A percentile compares a stretch with the other conserved stretches of the same genome.
Conservation (phyloP, 2,888 invertebrate species). For the Halocaridina rubra region DNA sequence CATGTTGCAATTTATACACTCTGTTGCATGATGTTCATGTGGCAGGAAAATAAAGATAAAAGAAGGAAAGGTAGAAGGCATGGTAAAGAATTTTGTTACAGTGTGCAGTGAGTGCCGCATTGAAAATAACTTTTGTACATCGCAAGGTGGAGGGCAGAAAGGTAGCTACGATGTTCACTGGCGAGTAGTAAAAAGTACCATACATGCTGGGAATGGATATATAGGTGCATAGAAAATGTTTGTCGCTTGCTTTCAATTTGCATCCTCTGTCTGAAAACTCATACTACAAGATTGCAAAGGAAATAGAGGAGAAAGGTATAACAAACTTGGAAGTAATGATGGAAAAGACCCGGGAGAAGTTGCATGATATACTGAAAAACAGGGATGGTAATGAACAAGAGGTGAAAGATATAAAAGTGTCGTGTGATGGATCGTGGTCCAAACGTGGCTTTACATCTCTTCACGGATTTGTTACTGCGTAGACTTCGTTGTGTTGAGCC, state of each 20-base stretch:
- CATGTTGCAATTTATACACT: too few species aligned
- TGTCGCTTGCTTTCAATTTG: constrained; percentile 4
- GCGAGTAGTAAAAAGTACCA: too few species aligned
- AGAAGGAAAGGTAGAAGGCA: too few species aligned
- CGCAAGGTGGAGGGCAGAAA: too few species aligned
- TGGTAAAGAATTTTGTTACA: too few species aligned
- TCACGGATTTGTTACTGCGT: constrained; percentile 8
- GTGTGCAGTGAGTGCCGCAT: too few species aligned
- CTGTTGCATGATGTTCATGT: too few species aligned
- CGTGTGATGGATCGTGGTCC: constrained; percentile 31
- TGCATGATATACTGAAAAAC: background rate
- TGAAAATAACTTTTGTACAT: too few species aligned
- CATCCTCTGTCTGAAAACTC: background rate
- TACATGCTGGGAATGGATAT: too few species aligned
- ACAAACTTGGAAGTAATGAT: background rate
- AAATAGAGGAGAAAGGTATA: background rate
- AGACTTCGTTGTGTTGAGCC: constrained; percentile 6
- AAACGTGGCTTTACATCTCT: constrained; percentile 16
- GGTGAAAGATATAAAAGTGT: constrained; percentile 9
- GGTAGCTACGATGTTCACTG: too few species aligned
- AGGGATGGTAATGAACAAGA: constrained; percentile 13
- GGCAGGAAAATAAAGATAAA: too few species aligned
- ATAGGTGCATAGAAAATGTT: too few species aligned
- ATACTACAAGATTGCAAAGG: background rate
- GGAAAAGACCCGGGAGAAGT: constrained; percentile 2